phyloP scores from a whole-genome alignment of 1,140 invertebrate genomes.

The Zaprionus ghesquierei region DNA sequence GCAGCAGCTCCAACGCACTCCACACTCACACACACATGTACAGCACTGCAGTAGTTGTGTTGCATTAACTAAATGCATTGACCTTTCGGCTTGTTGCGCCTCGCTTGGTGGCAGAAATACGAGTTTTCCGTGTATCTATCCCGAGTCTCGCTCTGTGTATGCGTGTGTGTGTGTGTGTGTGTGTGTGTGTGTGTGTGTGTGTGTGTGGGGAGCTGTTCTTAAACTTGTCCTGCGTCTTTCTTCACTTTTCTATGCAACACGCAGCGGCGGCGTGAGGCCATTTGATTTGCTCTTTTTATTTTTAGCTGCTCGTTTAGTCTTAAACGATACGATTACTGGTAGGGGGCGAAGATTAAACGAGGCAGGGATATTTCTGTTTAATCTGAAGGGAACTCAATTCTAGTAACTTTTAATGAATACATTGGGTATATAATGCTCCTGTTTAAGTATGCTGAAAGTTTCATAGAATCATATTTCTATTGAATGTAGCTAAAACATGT shows the following conservation, averaged over 20 bases:
- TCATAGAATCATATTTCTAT: too few relatives aligned
- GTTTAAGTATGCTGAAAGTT: too few relatives aligned
- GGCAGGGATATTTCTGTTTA: not conserved
- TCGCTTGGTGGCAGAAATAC: slow-evolving; percentile 73
- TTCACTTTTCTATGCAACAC: slow-evolving; percentile 65
- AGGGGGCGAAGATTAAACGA: slow-evolving; percentile 13
- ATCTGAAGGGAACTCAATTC: not conserved
- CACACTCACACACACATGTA: slow-evolving; percentile 42
- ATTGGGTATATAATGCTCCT: too few relatives aligned
- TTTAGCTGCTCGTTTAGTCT: slow-evolving; percentile 52
- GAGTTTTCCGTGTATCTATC: slow-evolving; percentile 78
- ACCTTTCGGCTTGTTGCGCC: slow-evolving; percentile 62
- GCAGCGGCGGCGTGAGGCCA: slow-evolving; percentile 57
- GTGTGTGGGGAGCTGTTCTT: slow-evolving; percentile 67
- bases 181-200: slow-evolving; percentile 26
- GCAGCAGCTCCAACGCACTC: slow-evolving; percentile 48
- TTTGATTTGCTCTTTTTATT: slow-evolving; percentile 77
- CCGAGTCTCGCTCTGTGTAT: slow-evolving; percentile 34
- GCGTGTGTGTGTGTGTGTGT: not conserved
- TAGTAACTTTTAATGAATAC: too few relatives aligned
- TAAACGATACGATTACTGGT: slow-evolving; percentile 21
- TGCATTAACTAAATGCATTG: slow-evolving; percentile 80
- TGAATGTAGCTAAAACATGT: too few relatives aligned
- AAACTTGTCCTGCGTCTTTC: slow-evolving; percentile 73
- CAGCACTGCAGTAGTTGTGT: slow-evolving; percentile 30